Conservation (phyloP, 2,888 invertebrate genomes). For the Saturnia pavonia region DNA sequence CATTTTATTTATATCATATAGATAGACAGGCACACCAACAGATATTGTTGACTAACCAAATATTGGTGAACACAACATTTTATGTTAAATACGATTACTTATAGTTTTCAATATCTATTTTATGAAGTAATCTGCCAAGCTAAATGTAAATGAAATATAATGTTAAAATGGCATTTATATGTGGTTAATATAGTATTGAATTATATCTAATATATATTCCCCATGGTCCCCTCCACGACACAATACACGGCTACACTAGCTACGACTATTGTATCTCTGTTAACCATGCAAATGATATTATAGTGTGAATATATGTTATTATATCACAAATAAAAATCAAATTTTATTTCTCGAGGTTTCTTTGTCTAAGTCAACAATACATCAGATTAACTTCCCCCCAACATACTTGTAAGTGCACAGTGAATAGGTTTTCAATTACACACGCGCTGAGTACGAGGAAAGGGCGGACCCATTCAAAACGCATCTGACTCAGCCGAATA, state of each 20-base stretch:
- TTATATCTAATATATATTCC: too few species aligned
- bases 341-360: slow-evolving; percentile 9
- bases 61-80: too few species aligned
- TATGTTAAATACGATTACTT: too few species aligned
- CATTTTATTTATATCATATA: too few species aligned
- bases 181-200: too few species aligned
- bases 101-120: too few species aligned
- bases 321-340: slow-evolving; percentile 2
- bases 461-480: slow-evolving; percentile 29
- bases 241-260: background rate
- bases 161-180: too few species aligned
- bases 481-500: slow-evolving; percentile 33
- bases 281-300: background rate
- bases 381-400: slow-evolving; percentile 20
- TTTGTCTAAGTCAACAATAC: slow-evolving; percentile 22
- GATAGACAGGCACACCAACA: too few species aligned
- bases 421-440: slow-evolving; percentile 60
- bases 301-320: background rate
- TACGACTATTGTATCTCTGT: background rate
- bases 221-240: too few species aligned
- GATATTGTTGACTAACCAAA: too few species aligned
- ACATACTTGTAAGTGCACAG: slow-evolving; percentile 30
- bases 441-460: slow-evolving; percentile 39
- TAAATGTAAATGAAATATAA: too few species aligned
- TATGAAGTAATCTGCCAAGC: too few species aligned